Conservation (phyloP, 2,888 invertebrate genomes). For the Eremobia ochroleuca region DNA sequence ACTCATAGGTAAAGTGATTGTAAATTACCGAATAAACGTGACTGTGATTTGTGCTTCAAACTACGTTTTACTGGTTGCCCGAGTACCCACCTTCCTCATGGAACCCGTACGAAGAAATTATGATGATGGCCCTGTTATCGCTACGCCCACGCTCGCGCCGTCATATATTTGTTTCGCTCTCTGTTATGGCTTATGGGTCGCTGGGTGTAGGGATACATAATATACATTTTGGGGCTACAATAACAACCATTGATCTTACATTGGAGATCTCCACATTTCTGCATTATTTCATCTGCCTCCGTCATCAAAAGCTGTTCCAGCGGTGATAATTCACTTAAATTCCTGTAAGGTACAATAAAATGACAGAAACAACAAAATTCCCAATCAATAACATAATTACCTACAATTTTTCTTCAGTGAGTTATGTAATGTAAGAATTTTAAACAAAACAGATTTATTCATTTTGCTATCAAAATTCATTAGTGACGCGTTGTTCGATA, state of each 20-base stretch:
- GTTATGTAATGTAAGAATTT: background rate
- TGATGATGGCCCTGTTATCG: no score
- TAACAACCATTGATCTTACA: constrained; percentile 67
- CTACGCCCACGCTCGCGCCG: no score
- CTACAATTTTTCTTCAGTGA: background rate
- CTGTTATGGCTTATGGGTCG: background rate
- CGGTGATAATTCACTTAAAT: constrained; percentile 76
- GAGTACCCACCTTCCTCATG: no score
- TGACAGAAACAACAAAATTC: background rate
- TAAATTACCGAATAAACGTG: no score
- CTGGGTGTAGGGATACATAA: background rate
- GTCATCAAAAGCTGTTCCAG: constrained; percentile 81
- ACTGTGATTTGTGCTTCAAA: no score
- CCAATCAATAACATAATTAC: background rate
- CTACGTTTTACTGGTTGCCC: no score
- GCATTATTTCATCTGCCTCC: constrained; percentile 87
- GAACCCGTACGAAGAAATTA: no score
- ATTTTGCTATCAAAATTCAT: background rate
- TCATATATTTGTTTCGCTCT: no score
- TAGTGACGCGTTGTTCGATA: background rate
- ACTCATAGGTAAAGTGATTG: no score
- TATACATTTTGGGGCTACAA: background rate
- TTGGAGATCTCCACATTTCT: constrained; percentile 84
- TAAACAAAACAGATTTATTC: background rate
- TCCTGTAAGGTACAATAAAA: constrained; percentile 66